A percentile compares a stretch with the other conserved stretches of the same genome.
phyloP scores from a whole-genome alignment of 2,888 invertebrate species.

The Portevinia maculata region DNA sequence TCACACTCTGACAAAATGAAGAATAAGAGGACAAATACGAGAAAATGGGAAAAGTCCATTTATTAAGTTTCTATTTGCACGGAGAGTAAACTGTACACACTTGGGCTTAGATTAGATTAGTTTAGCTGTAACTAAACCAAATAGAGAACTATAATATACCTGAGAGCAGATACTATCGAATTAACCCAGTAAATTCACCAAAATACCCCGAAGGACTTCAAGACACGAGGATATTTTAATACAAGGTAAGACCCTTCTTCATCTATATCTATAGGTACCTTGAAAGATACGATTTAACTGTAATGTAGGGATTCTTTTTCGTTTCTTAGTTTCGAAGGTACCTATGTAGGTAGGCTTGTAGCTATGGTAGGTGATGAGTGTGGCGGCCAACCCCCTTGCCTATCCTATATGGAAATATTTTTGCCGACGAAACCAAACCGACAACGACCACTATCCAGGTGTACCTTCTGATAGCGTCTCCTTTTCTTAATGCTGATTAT shows the following conservation, averaged over 20 bases:
- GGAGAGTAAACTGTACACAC: constrained; percentile 20
- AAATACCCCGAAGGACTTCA: not conserved
- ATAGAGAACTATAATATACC: constrained; percentile 2
- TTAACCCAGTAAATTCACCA: constrained; percentile 1
- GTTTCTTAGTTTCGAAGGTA: constrained; percentile 10
- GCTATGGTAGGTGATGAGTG: constrained; percentile 27
- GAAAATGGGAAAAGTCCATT: constrained; percentile 6
- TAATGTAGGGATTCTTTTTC: constrained; percentile 33
- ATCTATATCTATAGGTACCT: not conserved
- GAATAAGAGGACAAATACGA: not conserved
- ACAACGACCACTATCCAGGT: constrained; percentile 22
- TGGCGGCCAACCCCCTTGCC: not conserved
- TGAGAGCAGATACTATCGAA: constrained; percentile 39
- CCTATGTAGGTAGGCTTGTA: not conserved
- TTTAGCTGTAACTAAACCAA: constrained; percentile 25
- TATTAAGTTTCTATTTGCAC: constrained; percentile 34
- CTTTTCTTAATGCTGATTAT: constrained; percentile 60
- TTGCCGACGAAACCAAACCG: constrained; percentile 3
- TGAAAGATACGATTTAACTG: constrained; percentile 37
- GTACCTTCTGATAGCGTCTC: constrained; percentile 39
- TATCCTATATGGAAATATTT: constrained; percentile 21
- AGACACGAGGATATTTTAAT: not conserved
- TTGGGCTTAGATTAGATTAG: constrained; percentile 28
- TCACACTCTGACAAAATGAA: constrained; percentile 1
- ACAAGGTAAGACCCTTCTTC: not conserved